Evolutionary conservation across 2,113 vertebrate genomes (phyloP).

Genomic region (Poecilia latipinna): DNA sequence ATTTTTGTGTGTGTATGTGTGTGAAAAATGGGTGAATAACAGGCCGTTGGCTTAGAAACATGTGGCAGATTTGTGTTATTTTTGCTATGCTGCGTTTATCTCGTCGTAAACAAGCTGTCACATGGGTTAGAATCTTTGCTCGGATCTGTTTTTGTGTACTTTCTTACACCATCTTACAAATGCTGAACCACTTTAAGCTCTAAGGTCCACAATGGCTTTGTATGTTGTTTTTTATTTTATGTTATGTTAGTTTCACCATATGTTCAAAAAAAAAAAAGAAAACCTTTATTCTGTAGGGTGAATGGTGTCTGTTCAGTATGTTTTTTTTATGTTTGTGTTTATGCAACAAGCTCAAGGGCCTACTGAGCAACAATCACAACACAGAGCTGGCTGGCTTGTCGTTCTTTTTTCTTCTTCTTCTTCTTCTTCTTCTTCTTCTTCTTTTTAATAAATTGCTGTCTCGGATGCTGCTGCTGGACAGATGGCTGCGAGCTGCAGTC

Average conservation of each 20-base stretch:
- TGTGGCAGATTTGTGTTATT: not conserved
- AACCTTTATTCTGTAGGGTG: not conserved
- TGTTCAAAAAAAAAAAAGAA: not conserved
- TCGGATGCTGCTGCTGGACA: not conserved
- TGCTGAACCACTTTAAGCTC: not conserved
- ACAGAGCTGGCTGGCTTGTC: not conserved
- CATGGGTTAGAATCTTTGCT: not conserved
- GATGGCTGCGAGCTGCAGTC: not conserved
- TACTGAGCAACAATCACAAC: not conserved
- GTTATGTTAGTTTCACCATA: not conserved
- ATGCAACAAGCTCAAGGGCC: not conserved
- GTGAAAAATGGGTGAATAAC: not conserved
- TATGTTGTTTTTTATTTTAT: not conserved
- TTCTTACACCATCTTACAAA: not conserved
- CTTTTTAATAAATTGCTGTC: not conserved
- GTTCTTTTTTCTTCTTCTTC: not conserved
- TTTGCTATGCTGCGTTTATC: constrained; percentile 1
- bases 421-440: not conserved
- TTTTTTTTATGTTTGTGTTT: not conserved
- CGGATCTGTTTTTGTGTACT: not conserved
- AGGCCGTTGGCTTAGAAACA: not conserved
- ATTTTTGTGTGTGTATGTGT: too few species aligned
- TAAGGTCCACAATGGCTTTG: not conserved
- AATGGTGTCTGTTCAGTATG: not conserved
- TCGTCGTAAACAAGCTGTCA: not conserved